Conservation (phyloP, 1,140 invertebrate species). For the Tetramorium alpestre region DNA sequence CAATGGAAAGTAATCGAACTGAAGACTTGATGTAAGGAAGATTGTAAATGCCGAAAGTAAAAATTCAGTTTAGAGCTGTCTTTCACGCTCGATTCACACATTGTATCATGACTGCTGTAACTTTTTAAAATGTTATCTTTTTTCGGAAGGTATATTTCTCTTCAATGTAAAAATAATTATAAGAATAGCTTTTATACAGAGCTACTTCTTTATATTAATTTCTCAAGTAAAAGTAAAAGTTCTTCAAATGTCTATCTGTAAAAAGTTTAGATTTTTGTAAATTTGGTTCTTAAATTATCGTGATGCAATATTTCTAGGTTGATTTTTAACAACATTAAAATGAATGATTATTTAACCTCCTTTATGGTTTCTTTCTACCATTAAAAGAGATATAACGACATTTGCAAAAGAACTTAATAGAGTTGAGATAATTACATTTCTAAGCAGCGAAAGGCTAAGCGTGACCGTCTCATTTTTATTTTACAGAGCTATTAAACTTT, state of each 20-base stretch:
- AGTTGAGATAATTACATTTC: neutral
- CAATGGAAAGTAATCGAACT: neutral
- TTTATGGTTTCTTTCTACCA: neutral
- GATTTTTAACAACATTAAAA: neutral
- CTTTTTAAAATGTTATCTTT: neutral
- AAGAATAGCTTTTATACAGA: neutral
- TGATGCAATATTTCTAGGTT: neutral
- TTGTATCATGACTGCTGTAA: neutral
- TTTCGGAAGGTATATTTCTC: neutral
- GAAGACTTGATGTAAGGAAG: neutral
- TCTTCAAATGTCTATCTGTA: neutral
- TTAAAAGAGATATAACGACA: neutral
- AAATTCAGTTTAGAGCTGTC: neutral
- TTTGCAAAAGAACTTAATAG: neutral
- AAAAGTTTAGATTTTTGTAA: neutral
- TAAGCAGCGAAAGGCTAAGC: neutral
- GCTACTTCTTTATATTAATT: neutral
- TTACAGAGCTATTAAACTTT: neutral
- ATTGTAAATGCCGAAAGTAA: neutral
- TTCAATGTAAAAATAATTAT: neutral
- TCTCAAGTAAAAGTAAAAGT: neutral
- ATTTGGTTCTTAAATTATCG: neutral
- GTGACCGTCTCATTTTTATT: neutral
- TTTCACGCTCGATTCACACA: neutral
- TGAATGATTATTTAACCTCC: neutral